These are phyloP conservation scores for Stenoptilia bipunctidactyla DNA, from an alignment of 2,888 invertebrate species.

Conservation along the genomic window DNA sequence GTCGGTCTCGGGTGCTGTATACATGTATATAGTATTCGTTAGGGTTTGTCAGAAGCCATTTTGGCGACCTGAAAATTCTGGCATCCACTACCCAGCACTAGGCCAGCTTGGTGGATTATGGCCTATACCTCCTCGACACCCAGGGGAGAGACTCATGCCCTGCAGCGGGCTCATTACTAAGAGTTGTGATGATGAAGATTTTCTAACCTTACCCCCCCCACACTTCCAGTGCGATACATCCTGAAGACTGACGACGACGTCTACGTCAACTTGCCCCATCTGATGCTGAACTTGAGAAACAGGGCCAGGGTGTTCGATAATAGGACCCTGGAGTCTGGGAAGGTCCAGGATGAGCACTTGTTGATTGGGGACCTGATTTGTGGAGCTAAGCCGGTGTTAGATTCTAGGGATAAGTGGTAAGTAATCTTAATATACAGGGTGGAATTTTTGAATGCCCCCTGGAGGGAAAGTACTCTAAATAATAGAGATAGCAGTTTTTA, in stretches of 20 bases:
- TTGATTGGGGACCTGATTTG: slow-evolving; percentile 85
- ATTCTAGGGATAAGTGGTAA: slow-evolving; percentile 83
- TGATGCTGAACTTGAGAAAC: slow-evolving; percentile 62
- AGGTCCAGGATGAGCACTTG: slow-evolving; percentile 48
- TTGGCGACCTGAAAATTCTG: too few relatives aligned
- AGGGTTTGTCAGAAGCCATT: too few relatives aligned
- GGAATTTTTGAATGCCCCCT: too few relatives aligned
- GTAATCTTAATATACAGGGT: slow-evolving; percentile 8
- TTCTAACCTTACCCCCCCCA: not conserved
- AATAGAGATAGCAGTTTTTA: too few relatives aligned
- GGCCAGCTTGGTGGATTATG: too few relatives aligned
- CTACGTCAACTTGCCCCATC: slow-evolving; percentile 82
- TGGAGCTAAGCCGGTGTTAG: slow-evolving; percentile 80
- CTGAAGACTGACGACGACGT: slow-evolving; percentile 91
- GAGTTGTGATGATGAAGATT: not conserved
- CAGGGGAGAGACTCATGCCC: too few relatives aligned
- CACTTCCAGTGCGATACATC: slow-evolving; percentile 73
- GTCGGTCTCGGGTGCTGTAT: too few relatives aligned
- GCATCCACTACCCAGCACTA: too few relatives aligned
- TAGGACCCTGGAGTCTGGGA: slow-evolving; percentile 12
- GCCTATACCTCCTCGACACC: too few relatives aligned
- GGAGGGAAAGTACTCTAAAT: too few relatives aligned
- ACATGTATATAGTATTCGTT: too few relatives aligned
- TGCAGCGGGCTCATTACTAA: too few relatives aligned
- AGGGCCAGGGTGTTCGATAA: slow-evolving; percentile 31